Conservation (phyloP, 2,888 invertebrate genomes). For the Drosophila dives region DNA sequence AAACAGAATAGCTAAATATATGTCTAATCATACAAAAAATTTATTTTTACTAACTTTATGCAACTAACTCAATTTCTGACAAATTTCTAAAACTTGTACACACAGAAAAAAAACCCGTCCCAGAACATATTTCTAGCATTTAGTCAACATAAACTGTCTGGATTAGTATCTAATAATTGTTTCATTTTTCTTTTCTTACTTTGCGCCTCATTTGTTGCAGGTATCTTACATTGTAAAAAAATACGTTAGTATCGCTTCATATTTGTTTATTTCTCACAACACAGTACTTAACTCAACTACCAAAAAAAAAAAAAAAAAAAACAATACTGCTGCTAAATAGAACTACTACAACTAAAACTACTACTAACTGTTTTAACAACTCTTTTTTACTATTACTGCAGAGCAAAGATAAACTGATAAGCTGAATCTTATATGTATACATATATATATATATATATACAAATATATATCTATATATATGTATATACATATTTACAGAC, state of each 20-base stretch:
- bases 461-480: background rate
- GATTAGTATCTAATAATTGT: conserved; percentile 74
- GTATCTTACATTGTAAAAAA: conserved; percentile 83
- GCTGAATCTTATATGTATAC: conserved; percentile 25
- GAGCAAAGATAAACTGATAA: conserved; percentile 28
- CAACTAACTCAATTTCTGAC: conserved; percentile 27
- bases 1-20: background rate
- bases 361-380: conserved; percentile 38
- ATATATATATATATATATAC: background rate
- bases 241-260: conserved; percentile 83
- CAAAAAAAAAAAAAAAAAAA: background rate
- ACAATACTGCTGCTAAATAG: conserved; percentile 33
- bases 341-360: conserved; percentile 2
- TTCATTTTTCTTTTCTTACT: conserved; percentile 79
- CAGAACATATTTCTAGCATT: conserved; percentile 22
- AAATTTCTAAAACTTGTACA: conserved; percentile 5
- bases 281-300: conserved; percentile 35
- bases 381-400: conserved; percentile 39
- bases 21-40: background rate
- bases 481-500: conserved; percentile 1
- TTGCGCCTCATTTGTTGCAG: conserved; percentile 81
- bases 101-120: conserved; percentile 5
- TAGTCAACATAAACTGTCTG: conserved; percentile 64
- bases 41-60: background rate
- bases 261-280: conserved; percentile 60